A percentile compares a stretch with the other conserved stretches of the same genome.
Evolutionary conservation across 2,113 vertebrate species (phyloP).

Genomic region (Pimephales promelas): DNA sequence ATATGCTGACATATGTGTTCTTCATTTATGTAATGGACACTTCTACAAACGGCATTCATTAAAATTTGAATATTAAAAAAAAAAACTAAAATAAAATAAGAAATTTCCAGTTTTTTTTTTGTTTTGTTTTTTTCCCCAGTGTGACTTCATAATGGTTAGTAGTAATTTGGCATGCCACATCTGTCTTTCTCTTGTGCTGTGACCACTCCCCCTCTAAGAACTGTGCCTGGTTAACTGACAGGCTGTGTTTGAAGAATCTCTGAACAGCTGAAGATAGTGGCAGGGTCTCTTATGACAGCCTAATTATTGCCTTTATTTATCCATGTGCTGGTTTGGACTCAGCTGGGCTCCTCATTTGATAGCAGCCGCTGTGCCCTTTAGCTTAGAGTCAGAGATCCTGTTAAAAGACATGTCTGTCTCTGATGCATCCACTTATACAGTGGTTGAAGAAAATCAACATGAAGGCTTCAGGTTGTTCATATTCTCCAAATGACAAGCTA

Average conservation of each 20-base stretch:
- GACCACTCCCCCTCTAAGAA: slow-evolving; percentile 19
- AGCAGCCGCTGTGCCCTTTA: slow-evolving; percentile 1
- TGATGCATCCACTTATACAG: neutral
- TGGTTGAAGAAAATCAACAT: neutral
- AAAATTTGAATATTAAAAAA: neutral
- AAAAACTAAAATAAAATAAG: neutral
- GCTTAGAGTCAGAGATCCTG: slow-evolving; percentile 37
- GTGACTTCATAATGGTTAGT: slow-evolving; percentile 2
- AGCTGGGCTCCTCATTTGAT: slow-evolving; percentile 39
- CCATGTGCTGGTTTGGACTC: slow-evolving; percentile 50
- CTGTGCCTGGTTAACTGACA: slow-evolving; percentile 53
- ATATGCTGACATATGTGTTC: neutral
- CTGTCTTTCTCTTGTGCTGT: slow-evolving; percentile 5
- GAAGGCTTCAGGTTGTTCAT: neutral
- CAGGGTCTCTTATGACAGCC: slow-evolving; percentile 49
- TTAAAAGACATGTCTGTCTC: slow-evolving; percentile 14
- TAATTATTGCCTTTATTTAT: slow-evolving; percentile 60
- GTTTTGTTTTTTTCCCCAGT: neutral
- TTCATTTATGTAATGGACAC: neutral
- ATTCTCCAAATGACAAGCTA: slow-evolving; percentile 3
- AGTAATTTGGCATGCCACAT: slow-evolving; percentile 26
- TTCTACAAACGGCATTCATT: neutral
- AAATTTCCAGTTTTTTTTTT: neutral
- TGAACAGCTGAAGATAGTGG: slow-evolving; percentile 35
- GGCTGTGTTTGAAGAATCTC: slow-evolving; percentile 49